Conservation (phyloP, 2,888 invertebrate genomes). For the Lysandra bellargus region DNA sequence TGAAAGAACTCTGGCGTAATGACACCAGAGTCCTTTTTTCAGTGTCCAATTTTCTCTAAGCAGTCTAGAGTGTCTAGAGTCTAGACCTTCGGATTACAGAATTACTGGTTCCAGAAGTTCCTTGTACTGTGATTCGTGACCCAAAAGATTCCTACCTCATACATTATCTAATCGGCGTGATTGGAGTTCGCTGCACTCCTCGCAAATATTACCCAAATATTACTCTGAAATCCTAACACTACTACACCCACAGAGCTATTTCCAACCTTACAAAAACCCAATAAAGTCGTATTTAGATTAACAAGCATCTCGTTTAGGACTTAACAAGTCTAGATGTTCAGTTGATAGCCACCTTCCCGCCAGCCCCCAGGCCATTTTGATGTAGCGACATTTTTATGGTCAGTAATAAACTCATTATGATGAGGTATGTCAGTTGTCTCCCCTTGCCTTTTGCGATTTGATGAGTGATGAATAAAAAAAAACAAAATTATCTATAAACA, state of each 20-base stretch:
- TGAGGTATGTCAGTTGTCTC: not conserved
- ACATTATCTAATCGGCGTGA: slow-evolving; percentile 37
- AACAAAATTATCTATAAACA: not conserved
- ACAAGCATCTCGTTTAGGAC: slow-evolving; percentile 13
- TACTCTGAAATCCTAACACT: slow-evolving; percentile 37
- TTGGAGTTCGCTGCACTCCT: slow-evolving; percentile 62
- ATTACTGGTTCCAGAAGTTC: not conserved
- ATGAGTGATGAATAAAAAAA: not conserved
- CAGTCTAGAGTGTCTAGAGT: no score
- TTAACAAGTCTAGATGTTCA: slow-evolving; percentile 45
- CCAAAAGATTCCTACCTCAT: slow-evolving; percentile 26
- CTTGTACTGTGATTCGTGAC: slow-evolving; percentile 7
- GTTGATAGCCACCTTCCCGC: slow-evolving; percentile 63
- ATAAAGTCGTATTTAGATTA: slow-evolving; percentile 39
- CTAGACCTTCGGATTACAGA: no score
- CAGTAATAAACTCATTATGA: not conserved
- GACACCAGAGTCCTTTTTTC: not conserved
- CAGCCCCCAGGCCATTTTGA: slow-evolving; percentile 54
- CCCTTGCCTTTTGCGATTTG: not conserved
- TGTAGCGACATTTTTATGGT: slow-evolving; percentile 35
- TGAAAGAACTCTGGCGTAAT: not conserved
- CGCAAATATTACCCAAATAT: slow-evolving; percentile 53
- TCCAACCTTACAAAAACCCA: fast-evolving
- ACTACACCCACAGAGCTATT: slow-evolving; percentile 33
- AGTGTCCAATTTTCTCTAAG: not conserved